Evolutionary conservation across 92 coral and sea anemone species (phyloP).

Genomic region (Scolanthus callimorphus): DNA sequence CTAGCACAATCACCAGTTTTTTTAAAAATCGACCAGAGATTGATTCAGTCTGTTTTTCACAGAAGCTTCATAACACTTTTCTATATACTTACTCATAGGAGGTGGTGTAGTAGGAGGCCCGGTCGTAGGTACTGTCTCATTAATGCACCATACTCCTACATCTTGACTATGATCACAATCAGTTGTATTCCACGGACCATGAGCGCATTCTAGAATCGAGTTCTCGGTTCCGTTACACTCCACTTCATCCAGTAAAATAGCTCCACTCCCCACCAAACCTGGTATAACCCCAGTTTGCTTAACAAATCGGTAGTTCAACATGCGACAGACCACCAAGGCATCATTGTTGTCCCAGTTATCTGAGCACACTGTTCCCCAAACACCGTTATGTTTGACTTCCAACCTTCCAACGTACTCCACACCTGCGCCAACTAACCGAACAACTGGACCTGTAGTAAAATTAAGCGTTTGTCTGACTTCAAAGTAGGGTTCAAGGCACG

Average conservation of each 20-base stretch:
- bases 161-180: slow-evolving; percentile 55
- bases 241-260: slow-evolving; percentile 52
- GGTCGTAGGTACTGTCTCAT: neutral
- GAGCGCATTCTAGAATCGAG: slow-evolving; percentile 36
- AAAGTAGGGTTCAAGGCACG: no score
- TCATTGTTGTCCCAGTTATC: slow-evolving; percentile 51
- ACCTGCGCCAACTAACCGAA: no score
- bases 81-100: no score
- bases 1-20: no score
- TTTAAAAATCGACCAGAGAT: no score
- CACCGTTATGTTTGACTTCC: no score
- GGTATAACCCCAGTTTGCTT: slow-evolving; percentile 12
- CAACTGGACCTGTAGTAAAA: no score
- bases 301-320: slow-evolving; percentile 35
- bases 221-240: slow-evolving; percentile 58
- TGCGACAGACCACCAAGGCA: slow-evolving; percentile 54
- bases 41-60: no score
- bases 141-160: slow-evolving; percentile 50
- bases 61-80: no score
- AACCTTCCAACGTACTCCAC: no score
- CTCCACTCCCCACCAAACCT: slow-evolving; percentile 18
- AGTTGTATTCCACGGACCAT: slow-evolving; percentile 27
- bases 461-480: no score
- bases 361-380: no score
- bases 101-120: neutral